Evolutionary conservation across 2,797 vertebrate genomes (phyloP).

Genomic region (Momotus momota): DNA sequence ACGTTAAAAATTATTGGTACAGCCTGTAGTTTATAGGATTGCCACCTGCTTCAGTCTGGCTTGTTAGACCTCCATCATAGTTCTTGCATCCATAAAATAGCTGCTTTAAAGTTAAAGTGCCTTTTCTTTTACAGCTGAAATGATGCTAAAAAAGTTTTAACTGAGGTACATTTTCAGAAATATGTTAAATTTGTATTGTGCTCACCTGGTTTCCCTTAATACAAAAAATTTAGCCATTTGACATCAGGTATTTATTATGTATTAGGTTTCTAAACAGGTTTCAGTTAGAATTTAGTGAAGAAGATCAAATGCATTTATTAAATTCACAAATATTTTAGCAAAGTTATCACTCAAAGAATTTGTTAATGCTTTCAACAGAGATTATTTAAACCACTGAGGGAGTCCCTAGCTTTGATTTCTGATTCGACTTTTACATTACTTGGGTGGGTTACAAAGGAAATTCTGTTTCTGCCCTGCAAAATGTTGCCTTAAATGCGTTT

Average conservation of each 20-base stretch:
- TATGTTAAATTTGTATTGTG: not conserved
- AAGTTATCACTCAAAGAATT: not conserved
- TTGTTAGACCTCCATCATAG: not conserved
- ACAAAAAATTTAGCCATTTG: not conserved
- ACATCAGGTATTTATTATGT: not conserved
- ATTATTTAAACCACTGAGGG: not conserved
- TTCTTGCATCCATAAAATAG: not conserved
- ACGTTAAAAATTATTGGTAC: not conserved
- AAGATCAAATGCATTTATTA: not conserved
- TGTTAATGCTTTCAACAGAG: not conserved
- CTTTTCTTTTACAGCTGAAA: constrained; percentile 30
- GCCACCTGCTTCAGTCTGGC: not conserved
- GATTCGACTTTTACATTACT: not conserved
- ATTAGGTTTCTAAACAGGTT: not conserved
- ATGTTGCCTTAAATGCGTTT: constrained; percentile 22
- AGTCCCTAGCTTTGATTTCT: constrained; percentile 56
- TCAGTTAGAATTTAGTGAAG: not conserved
- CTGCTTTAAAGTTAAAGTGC: not conserved
- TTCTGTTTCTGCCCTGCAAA: not conserved
- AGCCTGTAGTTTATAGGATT: not conserved
- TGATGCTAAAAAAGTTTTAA: not conserved
- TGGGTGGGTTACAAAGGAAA: not conserved
- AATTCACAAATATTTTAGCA: not conserved
- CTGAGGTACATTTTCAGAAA: not conserved
- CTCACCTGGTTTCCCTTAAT: not conserved